phyloP scores from a whole-genome alignment of 2,797 vertebrate genomes.

The Schizopygopsis malacanthus region DNA sequence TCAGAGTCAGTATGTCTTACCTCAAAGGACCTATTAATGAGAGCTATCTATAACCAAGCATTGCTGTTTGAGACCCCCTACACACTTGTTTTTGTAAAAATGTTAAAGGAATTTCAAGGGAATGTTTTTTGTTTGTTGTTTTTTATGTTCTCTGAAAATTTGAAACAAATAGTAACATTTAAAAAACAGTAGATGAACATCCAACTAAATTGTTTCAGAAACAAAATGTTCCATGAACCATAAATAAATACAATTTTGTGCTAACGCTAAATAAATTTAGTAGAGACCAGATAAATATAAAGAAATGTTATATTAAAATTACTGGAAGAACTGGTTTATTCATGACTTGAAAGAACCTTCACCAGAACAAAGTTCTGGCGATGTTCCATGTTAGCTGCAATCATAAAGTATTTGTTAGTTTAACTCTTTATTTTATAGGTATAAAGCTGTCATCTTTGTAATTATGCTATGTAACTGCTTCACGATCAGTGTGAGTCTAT shows the following conservation, averaged over 20 bases:
- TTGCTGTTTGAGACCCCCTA: conserved; percentile 44
- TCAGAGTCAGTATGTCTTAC: background rate
- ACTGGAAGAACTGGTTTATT: too few species aligned
- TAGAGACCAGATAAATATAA: too few species aligned
- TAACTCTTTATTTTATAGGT: background rate
- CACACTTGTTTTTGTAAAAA: conserved; percentile 32
- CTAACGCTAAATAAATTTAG: too few species aligned
- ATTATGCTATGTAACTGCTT: background rate
- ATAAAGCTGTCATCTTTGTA: too few species aligned
- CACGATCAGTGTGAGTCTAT: background rate
- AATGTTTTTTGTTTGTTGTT: background rate
- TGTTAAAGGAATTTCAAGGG: background rate
- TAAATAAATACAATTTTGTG: too few species aligned
- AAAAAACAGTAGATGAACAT: too few species aligned
- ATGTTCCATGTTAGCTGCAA: too few species aligned
- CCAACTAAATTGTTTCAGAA: background rate
- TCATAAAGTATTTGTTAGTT: background rate
- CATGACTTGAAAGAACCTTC: too few species aligned
- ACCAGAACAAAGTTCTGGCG: too few species aligned
- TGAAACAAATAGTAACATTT: background rate
- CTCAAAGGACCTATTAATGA: conserved; percentile 49
- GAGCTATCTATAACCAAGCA: conserved; percentile 13
- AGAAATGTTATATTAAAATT: too few species aligned
- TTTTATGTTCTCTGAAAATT: background rate
- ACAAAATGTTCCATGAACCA: background rate